Conservation (phyloP, 2,888 invertebrate species). For the Tenthredo livida region DNA sequence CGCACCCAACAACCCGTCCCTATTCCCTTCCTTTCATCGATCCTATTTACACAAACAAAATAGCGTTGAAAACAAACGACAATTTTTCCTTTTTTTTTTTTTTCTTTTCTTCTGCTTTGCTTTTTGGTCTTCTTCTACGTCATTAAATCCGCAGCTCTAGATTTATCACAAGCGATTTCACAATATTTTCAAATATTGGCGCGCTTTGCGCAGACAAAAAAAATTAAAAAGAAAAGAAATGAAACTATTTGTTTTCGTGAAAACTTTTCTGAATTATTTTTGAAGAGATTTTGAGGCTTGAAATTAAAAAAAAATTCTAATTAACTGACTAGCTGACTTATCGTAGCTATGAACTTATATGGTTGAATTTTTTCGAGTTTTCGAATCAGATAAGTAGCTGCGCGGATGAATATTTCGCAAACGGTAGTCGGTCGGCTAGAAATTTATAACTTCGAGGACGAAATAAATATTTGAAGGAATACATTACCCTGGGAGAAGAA, state of each 20-base stretch:
- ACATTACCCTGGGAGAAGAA: constrained; percentile 53
- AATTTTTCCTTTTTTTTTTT: background rate
- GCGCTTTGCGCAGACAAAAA: background rate
- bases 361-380: too few species aligned
- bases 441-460: constrained; percentile 50
- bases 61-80: constrained; percentile 13
- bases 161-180: background rate
- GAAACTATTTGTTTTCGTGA: background rate
- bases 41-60: background rate
- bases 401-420: constrained; percentile 36
- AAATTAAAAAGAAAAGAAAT: background rate
- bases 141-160: background rate
- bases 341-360: too few species aligned
- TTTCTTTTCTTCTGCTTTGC: background rate
- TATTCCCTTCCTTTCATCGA: background rate
- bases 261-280: background rate
- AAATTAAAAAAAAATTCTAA: too few species aligned
- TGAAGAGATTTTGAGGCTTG: too few species aligned
- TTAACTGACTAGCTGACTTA: too few species aligned
- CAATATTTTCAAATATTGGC: background rate
- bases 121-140: background rate
- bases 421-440: constrained; percentile 17
- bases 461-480: constrained; percentile 52
- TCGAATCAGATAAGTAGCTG: background rate
- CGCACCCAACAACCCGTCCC: background rate